Conservation (phyloP, 2,888 invertebrate genomes). For the Trichogramma evanescens region DNA sequence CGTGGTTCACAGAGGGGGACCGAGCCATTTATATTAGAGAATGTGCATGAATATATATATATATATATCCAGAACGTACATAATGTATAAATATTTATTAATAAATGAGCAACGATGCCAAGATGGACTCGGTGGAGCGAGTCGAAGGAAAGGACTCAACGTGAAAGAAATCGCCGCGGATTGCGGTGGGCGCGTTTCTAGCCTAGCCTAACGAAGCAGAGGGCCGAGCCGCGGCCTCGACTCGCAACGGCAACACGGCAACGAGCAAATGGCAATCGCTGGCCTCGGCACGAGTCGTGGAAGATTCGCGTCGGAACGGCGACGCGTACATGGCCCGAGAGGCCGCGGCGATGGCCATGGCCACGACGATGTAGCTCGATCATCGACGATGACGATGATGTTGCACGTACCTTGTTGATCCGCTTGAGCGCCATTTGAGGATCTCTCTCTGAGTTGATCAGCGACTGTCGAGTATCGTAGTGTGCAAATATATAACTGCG, state of each 20-base stretch:
- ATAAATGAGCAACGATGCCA: slow-evolving; percentile 12
- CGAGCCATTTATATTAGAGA: no score
- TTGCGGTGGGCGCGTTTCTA: not conserved
- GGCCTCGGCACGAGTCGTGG: not conserved
- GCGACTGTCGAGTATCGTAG: no score
- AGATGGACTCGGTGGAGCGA: not conserved
- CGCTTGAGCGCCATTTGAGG: slow-evolving; percentile 86
- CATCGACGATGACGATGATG: not conserved
- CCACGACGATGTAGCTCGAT: not conserved
- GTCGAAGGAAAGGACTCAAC: not conserved
- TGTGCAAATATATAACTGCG: no score
- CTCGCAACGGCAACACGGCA: not conserved
- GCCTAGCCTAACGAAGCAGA: not conserved
- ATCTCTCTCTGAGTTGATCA: slow-evolving; percentile 23
- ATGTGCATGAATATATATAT: no score
- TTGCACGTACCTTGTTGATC: slow-evolving; percentile 85
- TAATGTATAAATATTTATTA: no score
- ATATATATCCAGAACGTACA: no score
- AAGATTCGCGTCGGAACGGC: not conserved
- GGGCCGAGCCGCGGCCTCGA: not conserved
- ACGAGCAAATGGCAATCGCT: not conserved
- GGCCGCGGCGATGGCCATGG: not conserved
- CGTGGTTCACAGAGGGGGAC: no score
- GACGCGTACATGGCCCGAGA: not conserved
- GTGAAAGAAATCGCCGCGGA: not conserved